phyloP scores from a whole-genome alignment of 2,888 invertebrate species.

The Strigamia crassipes region DNA sequence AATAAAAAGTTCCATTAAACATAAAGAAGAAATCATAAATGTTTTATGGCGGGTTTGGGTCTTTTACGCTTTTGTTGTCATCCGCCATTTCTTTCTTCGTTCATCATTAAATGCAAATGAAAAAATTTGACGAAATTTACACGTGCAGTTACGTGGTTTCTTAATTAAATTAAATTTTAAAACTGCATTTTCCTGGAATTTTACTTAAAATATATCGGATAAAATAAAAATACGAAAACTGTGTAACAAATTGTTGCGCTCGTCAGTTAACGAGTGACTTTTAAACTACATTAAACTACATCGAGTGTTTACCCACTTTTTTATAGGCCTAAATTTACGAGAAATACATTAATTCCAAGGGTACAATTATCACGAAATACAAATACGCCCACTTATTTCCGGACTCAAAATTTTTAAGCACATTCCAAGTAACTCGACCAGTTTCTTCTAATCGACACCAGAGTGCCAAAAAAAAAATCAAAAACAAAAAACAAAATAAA shows the following conservation, averaged over 20 bases:
- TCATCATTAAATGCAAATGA: too few species aligned
- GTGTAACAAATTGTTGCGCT: too few species aligned
- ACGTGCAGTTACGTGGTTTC: too few species aligned
- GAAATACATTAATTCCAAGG: background rate
- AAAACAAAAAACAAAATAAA: background rate
- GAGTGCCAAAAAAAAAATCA: slow-evolving; percentile 1
- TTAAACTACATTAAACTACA: too few species aligned
- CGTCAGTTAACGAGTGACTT: too few species aligned
- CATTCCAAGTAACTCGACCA: background rate
- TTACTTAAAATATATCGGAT: too few species aligned
- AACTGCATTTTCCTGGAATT: too few species aligned
- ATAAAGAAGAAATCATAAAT: background rate
- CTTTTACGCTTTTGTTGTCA: background rate
- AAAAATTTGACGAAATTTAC: too few species aligned
- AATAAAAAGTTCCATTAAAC: background rate
- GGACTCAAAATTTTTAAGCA: background rate
- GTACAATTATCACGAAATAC: background rate
- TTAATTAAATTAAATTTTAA: too few species aligned
- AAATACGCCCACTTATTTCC: background rate
- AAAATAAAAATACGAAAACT: too few species aligned
- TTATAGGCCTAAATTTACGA: too few species aligned
- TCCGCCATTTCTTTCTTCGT: background rate
- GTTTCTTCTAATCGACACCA: slow-evolving; percentile 1
- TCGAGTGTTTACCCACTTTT: too few species aligned
- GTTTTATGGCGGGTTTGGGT: background rate